Percentiles rank a stretch among this genome's conserved stretches.
Evolutionary conservation across 2,113 vertebrate genomes (phyloP).

Genomic region (Eudyptes chrysolophus): DNA sequence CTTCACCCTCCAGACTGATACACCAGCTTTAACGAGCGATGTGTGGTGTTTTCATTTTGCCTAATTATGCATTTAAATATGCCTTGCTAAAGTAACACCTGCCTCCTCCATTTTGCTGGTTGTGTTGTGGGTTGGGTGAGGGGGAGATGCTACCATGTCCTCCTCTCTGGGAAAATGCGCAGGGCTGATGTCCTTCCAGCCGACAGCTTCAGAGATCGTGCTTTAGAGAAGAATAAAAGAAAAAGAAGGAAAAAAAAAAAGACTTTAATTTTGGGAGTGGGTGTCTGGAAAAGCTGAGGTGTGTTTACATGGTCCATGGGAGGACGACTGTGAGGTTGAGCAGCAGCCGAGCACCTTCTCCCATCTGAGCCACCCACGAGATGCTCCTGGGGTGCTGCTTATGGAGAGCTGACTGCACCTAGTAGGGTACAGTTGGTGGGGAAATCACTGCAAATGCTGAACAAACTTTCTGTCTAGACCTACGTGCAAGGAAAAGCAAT

Average conservation of each 20-base stretch:
- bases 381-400: background rate
- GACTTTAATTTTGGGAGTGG: background rate
- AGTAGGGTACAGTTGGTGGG: background rate
- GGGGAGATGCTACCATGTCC: background rate
- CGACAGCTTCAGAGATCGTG: fast-evolving
- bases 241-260: background rate
- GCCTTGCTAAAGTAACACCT: background rate
- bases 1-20: background rate
- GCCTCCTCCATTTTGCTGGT: background rate
- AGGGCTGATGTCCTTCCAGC: background rate
- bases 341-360: background rate
- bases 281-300: background rate
- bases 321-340: background rate
- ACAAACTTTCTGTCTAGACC: background rate
- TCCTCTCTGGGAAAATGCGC: background rate
- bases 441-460: background rate
- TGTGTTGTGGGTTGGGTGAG: background rate
- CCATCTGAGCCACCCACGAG: background rate
- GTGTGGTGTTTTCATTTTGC: background rate
- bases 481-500: background rate
- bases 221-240: background rate
- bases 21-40: fast-evolving
- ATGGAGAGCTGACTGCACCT: background rate
- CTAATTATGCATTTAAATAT: background rate
- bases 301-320: background rate